Evolutionary conservation across 2,888 invertebrate species (phyloP), one percentile per base, ranked within the genome.

Genomic region (Oconnorella tubifera): DNA sequence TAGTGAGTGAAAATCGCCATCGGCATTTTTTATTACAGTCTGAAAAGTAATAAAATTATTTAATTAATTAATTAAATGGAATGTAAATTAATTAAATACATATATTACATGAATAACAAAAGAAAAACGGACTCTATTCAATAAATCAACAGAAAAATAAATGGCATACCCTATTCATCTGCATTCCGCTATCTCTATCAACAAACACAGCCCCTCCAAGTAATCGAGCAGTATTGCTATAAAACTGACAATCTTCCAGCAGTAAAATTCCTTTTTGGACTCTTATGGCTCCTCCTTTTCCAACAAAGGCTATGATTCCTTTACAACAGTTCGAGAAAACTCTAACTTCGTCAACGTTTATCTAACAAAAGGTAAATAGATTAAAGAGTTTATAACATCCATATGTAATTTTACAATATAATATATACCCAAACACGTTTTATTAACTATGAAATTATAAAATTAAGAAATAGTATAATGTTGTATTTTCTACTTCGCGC

Each of bases 241-340:
- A 31, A 48, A 72, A 72, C 6, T 19, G n/a, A 56, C 69, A 67
- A 55, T 62, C 55, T 10, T 23, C 31, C 31, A 72, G 61, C 10
- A 60, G 55, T 27, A 72, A 31, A 27, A 59, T 65, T 2, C 72
- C 72, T 51, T 62, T 48, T 33, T 72, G 72, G 10, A 71, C 63
- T 33, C 72, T 55, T 29, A 72, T 68, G 32, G 71, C 72, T 1
- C 72, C 72, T 10, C 71, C 72, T 50, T 72, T 72, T 10, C 72
- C 72, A 1, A 71, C 70, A 33, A 72, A 64, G 3, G 70, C 64
- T 25, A 72, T 72, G 32, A 65, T 49, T 3, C 72, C 72, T 31
- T 72, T 72, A 56, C 72, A 72, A 65, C 72, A 72, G 2, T 56
- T 28, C 3, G 71, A 71, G 23, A 68, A 59, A n/a, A 71, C 63